Percentiles rank a stretch among this genome's conserved stretches.
These are phyloP conservation scores for Rhipidura dahli DNA, from an alignment of 2,113 vertebrate genomes.

Conservation along the genomic window DNA sequence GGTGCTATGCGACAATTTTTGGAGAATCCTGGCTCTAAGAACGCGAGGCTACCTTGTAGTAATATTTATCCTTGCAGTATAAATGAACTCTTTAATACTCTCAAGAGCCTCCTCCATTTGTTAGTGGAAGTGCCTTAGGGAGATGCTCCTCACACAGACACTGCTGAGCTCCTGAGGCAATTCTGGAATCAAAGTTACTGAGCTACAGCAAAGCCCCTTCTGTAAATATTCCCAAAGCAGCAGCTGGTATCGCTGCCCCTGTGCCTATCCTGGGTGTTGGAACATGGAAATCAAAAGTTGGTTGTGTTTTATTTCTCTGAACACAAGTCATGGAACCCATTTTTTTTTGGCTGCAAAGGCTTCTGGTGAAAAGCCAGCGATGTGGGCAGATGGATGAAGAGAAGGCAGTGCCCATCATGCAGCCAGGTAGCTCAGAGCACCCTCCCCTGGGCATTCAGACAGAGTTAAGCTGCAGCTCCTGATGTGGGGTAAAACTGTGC, in stretches of 20 bases:
- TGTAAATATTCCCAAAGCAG: background rate
- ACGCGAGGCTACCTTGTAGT: too few species aligned
- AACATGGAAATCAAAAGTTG: background rate
- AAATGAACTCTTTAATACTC: background rate
- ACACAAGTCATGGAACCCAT: accelerated
- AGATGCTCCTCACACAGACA: accelerated
- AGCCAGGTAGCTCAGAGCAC: background rate
- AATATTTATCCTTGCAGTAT: background rate
- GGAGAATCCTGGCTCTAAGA: background rate
- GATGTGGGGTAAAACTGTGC: background rate
- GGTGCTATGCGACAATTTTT: conserved; percentile 36
- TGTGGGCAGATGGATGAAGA: background rate
- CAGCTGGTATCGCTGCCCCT: background rate
- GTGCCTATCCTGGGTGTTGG: background rate
- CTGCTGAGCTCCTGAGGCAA: background rate
- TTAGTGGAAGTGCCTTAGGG: background rate
- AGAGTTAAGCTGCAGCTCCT: background rate
- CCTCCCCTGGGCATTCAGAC: background rate
- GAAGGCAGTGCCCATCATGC: background rate
- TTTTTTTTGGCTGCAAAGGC: background rate
- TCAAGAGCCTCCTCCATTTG: background rate
- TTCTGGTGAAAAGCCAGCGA: background rate
- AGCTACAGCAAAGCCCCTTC: background rate
- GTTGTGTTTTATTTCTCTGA: background rate
- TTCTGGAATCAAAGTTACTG: background rate